Evolutionary conservation across 1,140 invertebrate species (phyloP), one percentile per base, ranked within the genome.

Genomic region (Papilio aristodemus): DNA sequence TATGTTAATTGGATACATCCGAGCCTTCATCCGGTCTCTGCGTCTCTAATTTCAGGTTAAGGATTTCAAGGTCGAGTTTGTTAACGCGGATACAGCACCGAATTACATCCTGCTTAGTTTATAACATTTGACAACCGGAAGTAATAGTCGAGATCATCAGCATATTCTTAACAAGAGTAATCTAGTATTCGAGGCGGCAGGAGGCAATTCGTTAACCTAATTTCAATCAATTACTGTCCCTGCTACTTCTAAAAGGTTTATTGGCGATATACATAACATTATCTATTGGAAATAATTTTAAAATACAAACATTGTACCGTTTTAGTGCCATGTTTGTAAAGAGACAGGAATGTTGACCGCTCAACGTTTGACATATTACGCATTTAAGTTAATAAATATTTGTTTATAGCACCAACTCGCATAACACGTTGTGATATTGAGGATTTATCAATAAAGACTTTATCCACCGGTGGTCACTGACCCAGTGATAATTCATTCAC

Each of bases 41-140:
- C 11, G 46, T 50, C 11, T 41, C 8, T 50, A 50, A 50, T 50
- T 50, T 50, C 46, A 50, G 46, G 46, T 50, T 50, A 50, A 50
- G 19, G 7, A 50, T 22, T 50, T 50, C 17, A 50, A 50, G 46
- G 46, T 3, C 46, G 46, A 50, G 46, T 50, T 50, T 50, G 19
- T 50, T 50, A 50, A 50, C 46, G 19, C 19, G 14, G 43, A 46
- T 46, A 46, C 43, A 46, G 19, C 43, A 46, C 0, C 43, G 17
- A 46, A 46, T 46, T 50, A 50, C 46, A 25, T 50, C 46, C 46
- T 50, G 46, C 2, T 17, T 22, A 22, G 46, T 50, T 50, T 22
- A 50, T 17, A 17, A 17, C 46, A 50, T 50, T 50, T 50, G 46
- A 50, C 19, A 25, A 50, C 46, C 46, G 46, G 46, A 50, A 50